phyloP scores from a whole-genome alignment of 2,797 vertebrate genomes.

The Fratercula arctica region DNA sequence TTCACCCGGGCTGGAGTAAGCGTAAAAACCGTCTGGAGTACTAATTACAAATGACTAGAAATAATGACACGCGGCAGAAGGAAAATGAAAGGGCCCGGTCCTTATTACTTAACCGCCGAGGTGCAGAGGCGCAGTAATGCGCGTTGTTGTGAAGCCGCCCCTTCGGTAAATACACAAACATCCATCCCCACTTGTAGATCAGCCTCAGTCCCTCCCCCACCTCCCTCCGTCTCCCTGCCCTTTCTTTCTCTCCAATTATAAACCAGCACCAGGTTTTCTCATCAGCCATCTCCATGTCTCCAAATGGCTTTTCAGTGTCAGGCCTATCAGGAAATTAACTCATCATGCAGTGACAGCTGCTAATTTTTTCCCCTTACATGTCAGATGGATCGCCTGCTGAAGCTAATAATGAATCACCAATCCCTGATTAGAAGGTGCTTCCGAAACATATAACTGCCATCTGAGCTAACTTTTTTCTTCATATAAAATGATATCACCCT shows the following conservation, averaged over 20 bases:
- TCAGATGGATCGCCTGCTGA: slow-evolving; percentile 92
- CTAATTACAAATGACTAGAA: slow-evolving; percentile 66
- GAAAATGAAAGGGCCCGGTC: slow-evolving; percentile 20
- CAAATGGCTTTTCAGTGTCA: slow-evolving; percentile 90
- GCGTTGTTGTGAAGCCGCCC: background rate
- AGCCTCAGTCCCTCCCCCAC: slow-evolving; percentile 30
- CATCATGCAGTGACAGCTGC: slow-evolving; percentile 95
- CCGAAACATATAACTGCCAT: slow-evolving; percentile 82
- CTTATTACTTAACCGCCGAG: background rate
- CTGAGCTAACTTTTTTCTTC: slow-evolving; percentile 80
- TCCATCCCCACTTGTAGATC: slow-evolving; percentile 58
- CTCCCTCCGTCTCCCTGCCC: slow-evolving; percentile 71
- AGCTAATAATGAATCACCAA: slow-evolving; percentile 95
- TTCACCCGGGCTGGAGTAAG: background rate
- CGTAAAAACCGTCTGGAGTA: slow-evolving; percentile 38
- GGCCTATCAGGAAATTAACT: slow-evolving; percentile 99
- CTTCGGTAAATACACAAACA: slow-evolving; percentile 57
- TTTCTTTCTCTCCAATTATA: slow-evolving; percentile 89
- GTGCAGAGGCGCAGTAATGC: background rate
- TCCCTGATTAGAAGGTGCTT: slow-evolving; percentile 91
- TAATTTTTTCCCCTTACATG: slow-evolving; percentile 95
- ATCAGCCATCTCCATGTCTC: slow-evolving; percentile 88
- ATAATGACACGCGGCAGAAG: slow-evolving; percentile 42
- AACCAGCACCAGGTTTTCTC: slow-evolving; percentile 87
- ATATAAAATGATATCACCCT: slow-evolving; percentile 82